Base-by-base conservation (phyloP, 2,888 invertebrate species). In the Hyposoter didymator region DNA sequence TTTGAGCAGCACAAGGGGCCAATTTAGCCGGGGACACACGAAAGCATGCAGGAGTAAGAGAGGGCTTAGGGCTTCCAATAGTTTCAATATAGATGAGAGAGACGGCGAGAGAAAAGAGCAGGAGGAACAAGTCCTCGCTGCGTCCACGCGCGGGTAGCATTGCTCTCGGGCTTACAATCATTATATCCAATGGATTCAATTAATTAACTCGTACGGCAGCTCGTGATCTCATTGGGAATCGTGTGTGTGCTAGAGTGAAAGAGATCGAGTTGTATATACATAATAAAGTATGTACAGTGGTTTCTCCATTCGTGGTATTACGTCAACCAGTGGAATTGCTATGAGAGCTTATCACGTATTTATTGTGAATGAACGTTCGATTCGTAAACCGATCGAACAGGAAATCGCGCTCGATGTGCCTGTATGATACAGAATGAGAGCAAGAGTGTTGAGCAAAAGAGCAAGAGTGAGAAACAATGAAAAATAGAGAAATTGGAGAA, bases 161-260 rank as follows among this genome's bases (percentile, higher is more conserved):
- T 28, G 80, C 47, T 62, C 14, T 59, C 43, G 22, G 73, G n/a
- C 67, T 47, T 49, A 86, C 88, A 88, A 88, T 90, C 86, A 90
- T 91, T 90, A 91, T 90, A 91, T 89, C 87, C 81, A 86, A 89
- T 89, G 89, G 90, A 89, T 90, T 91, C 89, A 90, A 92, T 92
- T 92, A 90, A 89, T 91, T 91, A 90, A 89, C 90, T 87, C 87
- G 80, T 85, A 87, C 86, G 70, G 84, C 55, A 76, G 70, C 67
- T 70, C 47, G 69, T 47, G 70, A 59, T 19, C 78, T 70, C 45
- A 45, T 39, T 72, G 43, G 17, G 55, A 52, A 70, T 62, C 17
- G 69, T 67, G 43, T 39, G 43, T 39, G 66, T 70, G 43, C 39
- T 47, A 52, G 82, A 74, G 76, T 76, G 67, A 49, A 52, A 67